Evolutionary conservation across 2,888 invertebrate genomes (phyloP).

Genomic region (Andrena dorsata): DNA sequence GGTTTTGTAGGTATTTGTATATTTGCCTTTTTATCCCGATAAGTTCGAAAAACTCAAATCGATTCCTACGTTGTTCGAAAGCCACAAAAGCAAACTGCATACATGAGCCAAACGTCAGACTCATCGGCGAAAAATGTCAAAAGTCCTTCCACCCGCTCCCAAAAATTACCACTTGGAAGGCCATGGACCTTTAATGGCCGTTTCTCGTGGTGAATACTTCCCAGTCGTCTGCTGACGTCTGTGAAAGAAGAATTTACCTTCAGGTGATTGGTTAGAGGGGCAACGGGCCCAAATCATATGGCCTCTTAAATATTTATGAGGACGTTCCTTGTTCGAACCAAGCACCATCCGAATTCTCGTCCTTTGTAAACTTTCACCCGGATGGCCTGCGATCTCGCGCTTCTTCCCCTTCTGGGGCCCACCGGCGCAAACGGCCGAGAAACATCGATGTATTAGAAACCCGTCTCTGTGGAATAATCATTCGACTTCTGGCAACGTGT

Average conservation of each 20-base stretch:
- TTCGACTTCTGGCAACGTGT: neutral
- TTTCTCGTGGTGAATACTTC: neutral
- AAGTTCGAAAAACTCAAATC: too few species aligned
- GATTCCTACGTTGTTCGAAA: too few species aligned
- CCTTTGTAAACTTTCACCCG: conserved; percentile 72
- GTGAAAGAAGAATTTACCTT: neutral
- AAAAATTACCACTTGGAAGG: neutral
- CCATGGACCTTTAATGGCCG: neutral
- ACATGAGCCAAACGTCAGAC: too few species aligned
- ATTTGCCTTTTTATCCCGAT: too few species aligned
- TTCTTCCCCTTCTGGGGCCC: neutral
- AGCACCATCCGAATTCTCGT: conserved; percentile 64
- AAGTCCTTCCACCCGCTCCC: neutral
- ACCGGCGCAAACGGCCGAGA: conserved; percentile 3
- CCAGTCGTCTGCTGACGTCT: neutral
- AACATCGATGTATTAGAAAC: conserved; percentile 37
- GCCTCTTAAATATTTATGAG: conserved; percentile 65
- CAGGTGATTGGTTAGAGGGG: conserved; percentile 1
- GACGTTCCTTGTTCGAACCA: conserved; percentile 46
- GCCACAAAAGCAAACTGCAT: too few species aligned
- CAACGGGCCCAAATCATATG: conserved; percentile 40
- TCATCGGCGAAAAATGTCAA: too few species aligned
- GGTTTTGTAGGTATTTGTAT: too few species aligned
- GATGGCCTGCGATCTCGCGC: conserved; percentile 11
- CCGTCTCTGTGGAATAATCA: neutral